Conservation (phyloP, 2,797 vertebrate species). For the Odontamblyopus rebecca region DNA sequence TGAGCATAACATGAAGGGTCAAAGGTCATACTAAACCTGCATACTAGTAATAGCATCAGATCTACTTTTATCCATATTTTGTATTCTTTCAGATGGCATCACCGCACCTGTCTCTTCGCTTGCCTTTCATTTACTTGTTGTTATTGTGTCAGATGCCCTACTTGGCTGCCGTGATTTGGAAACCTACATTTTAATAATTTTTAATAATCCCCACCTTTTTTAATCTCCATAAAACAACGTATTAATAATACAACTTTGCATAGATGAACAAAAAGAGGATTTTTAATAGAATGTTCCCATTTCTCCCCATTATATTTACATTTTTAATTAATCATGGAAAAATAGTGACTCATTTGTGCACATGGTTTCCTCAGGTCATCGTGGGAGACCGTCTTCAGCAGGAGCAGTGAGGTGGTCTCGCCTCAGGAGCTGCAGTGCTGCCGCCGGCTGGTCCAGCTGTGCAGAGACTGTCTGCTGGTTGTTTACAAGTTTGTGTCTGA, state of each 20-base stretch:
- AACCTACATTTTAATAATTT: background rate
- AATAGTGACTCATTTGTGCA: background rate
- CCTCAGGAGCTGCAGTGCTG: constrained; percentile 92
- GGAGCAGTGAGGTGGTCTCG: constrained; percentile 87
- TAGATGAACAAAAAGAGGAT: too few relatives aligned
- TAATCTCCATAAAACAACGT: too few relatives aligned
- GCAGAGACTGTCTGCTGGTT: constrained; percentile 92
- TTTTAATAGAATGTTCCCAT: too few relatives aligned
- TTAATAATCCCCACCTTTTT: background rate
- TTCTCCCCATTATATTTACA: background rate
- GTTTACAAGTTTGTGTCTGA: constrained; percentile 95
- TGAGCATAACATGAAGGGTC: background rate
- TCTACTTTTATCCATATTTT: background rate
- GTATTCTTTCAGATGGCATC: background rate
- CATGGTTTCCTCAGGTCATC: constrained; percentile 79
- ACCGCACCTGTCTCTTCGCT: background rate
- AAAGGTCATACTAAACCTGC: constrained; percentile 7
- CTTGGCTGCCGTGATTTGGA: background rate
- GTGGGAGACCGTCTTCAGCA: constrained; percentile 93
- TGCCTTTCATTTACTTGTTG: background rate
- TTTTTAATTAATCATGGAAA: background rate
- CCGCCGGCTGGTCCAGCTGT: constrained; percentile 92
- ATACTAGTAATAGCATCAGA: background rate
- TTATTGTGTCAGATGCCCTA: background rate
- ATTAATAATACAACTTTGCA: too few relatives aligned